phyloP scores from a whole-genome alignment of 1,140 invertebrate genomes.

The Drosophila serrata region DNA sequence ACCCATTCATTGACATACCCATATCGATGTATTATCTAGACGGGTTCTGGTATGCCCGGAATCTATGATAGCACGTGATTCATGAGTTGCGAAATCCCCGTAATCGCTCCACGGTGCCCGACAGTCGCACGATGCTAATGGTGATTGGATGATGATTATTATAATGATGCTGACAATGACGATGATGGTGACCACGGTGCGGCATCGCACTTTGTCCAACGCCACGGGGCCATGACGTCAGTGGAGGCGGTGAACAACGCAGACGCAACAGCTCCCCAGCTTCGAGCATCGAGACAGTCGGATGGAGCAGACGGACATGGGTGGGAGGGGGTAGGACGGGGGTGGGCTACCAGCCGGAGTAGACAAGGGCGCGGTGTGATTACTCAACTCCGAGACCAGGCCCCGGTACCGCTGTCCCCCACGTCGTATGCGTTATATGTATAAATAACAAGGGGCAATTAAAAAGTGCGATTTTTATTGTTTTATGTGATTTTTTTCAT shows the following conservation, averaged over 20 bases:
- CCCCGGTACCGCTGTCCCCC: constrained; percentile 15
- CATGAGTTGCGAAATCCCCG: constrained; percentile 33
- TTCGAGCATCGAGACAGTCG: constrained; percentile 4
- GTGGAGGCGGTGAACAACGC: constrained; percentile 46
- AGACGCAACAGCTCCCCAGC: constrained; percentile 51
- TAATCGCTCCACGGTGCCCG: constrained; percentile 23
- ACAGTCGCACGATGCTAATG: constrained; percentile 14
- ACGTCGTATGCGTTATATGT: constrained; percentile 37
- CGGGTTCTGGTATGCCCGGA: constrained; percentile 17
- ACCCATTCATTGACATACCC: constrained; percentile 17
- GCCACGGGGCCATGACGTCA: constrained; percentile 53
- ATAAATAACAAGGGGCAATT: constrained; percentile 70
- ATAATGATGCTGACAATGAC: constrained; percentile 19
- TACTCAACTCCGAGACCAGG: constrained; percentile 36
- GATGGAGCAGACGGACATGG: background rate
- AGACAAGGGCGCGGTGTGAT: constrained; percentile 39
- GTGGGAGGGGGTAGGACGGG: background rate
- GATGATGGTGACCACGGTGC: constrained; percentile 31
- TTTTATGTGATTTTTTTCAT: constrained; percentile 47
- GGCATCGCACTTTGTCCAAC: constrained; percentile 49
- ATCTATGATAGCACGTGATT: constrained; percentile 46
- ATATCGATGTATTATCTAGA: constrained; percentile 4
- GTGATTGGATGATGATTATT: constrained; percentile 19
- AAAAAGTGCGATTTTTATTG: constrained; percentile 66
- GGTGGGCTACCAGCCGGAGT: constrained; percentile 13